Percentiles rank a stretch among this genome's conserved stretches.
These are phyloP conservation scores for Noctilio leporinus DNA, from an alignment of 2,113 vertebrate species.

Conservation along the genomic window DNA sequence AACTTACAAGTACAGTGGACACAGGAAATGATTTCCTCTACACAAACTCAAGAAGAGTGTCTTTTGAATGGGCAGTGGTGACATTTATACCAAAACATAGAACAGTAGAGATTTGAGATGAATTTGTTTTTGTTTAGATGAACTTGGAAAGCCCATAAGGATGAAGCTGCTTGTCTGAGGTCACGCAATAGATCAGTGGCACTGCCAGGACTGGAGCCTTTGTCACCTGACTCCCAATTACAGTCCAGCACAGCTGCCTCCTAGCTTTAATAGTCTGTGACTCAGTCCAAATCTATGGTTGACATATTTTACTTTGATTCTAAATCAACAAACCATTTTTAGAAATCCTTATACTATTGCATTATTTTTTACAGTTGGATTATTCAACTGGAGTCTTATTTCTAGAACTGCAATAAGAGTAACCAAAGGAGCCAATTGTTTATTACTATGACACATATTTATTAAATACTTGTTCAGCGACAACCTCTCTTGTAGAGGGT, in stretches of 20 bases:
- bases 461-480: not conserved
- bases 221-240: not conserved
- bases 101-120: not conserved
- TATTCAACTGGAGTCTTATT: constrained; percentile 26
- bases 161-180: not conserved
- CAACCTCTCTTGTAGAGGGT: not conserved
- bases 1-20: constrained; percentile 25
- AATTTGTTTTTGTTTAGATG: not conserved
- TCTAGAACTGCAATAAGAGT: constrained; percentile 1
- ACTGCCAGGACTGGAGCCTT: not conserved
- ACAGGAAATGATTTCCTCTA: constrained; percentile 7
- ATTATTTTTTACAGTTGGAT: not conserved
- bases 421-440: not conserved
- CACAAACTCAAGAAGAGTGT: not conserved
- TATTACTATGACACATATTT: constrained; percentile 5
- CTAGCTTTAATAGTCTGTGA: constrained; percentile 33
- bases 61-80: not conserved
- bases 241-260: constrained; percentile 39
- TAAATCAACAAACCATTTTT: constrained; percentile 55
- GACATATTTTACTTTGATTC: constrained; percentile 59
- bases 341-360: constrained; percentile 37
- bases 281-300: constrained; percentile 55
- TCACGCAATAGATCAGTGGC: not conserved
- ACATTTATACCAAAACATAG: not conserved
- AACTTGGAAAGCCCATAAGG: not conserved